Evolutionary conservation across 1,140 invertebrate genomes (phyloP).

Genomic region (Scylla paramamosain): DNA sequence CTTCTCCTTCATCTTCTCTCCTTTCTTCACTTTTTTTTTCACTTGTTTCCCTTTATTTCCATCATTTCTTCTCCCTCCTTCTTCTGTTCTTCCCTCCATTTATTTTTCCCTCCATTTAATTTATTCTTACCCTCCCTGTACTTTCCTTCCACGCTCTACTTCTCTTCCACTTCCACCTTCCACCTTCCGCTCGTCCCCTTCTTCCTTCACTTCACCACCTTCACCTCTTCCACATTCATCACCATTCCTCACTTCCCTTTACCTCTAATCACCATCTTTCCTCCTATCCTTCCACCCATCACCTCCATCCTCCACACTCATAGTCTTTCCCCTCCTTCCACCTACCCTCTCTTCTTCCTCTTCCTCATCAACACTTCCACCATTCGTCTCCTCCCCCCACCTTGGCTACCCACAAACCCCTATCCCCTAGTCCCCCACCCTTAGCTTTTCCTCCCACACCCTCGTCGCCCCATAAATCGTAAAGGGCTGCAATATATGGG

Average conservation of each 20-base stretch:
- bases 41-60: background rate
- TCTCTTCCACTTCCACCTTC: background rate
- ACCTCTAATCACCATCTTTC: background rate
- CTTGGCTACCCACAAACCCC: background rate
- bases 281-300: background rate
- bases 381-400: background rate
- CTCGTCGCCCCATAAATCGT: background rate
- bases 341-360: background rate
- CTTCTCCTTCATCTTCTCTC: no score
- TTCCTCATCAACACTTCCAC: background rate
- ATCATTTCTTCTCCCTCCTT: background rate
- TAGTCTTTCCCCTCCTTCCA: background rate
- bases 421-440: background rate
- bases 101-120: background rate
- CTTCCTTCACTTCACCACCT: background rate
- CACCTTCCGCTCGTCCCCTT: background rate
- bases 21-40: background rate
- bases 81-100: background rate
- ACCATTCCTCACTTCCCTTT: background rate
- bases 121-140: background rate
- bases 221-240: background rate
- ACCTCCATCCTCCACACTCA: background rate
- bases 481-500: conserved; percentile 2
- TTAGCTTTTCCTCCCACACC: background rate
- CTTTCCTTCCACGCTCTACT: background rate